Evolutionary conservation across 2,888 invertebrate species (phyloP).

Genomic region (Amphimallon solstitiale): DNA sequence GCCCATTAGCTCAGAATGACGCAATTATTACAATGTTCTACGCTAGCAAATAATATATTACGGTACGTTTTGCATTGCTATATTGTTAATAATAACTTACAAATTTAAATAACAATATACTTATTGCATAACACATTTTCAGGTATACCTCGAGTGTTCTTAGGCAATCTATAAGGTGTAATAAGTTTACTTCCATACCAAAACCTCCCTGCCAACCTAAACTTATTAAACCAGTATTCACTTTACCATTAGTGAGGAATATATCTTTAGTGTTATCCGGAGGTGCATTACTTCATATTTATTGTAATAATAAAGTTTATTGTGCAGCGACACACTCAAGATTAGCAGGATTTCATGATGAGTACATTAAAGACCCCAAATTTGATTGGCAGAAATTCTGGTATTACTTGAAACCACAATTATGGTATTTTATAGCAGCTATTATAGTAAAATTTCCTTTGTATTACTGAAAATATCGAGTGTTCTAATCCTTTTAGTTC

Average conservation of each 20-base stretch:
- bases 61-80: no score
- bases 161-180: no score
- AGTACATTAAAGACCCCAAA: constrained; percentile 65
- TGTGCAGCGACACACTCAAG: constrained; percentile 56
- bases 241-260: constrained; percentile 30
- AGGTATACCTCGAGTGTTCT: no score
- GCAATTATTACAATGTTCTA: no score
- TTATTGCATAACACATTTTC: no score
- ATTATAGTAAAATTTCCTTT: constrained; percentile 73
- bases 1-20: no score
- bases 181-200: no score
- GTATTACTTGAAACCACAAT: constrained; percentile 78
- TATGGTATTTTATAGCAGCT: constrained; percentile 80
- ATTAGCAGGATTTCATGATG: constrained; percentile 55
- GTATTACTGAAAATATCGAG: constrained; percentile 9
- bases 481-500: constrained; percentile 54
- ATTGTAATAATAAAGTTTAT: constrained; percentile 48
- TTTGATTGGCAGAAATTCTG: constrained; percentile 85
- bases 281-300: constrained; percentile 42
- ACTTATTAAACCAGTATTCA: constrained; percentile 14
- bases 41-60: no score
- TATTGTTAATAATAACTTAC: no score
- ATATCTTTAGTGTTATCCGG: constrained; percentile 41
- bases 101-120: no score
- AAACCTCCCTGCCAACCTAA: no score